A percentile compares a stretch with the other conserved stretches of the same genome.
These are phyloP conservation scores for Telmatochromis sp. DNA, from an alignment of 2,113 vertebrate species.

Conservation along the genomic window DNA sequence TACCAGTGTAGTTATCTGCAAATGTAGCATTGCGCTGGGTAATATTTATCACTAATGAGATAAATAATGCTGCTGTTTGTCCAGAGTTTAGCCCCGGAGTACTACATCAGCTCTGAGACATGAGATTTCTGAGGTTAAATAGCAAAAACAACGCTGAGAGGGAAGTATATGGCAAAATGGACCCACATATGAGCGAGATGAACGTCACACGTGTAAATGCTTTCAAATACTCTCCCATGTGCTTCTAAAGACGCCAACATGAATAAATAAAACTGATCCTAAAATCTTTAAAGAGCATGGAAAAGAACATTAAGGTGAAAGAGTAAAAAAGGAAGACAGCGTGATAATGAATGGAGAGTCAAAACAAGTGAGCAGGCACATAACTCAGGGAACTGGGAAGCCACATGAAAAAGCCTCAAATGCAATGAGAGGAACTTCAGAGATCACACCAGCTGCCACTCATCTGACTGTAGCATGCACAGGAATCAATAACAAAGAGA, in stretches of 20 bases:
- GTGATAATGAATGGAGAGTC: not conserved
- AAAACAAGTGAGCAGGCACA: not conserved
- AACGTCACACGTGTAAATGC: not conserved
- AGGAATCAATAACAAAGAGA: not conserved
- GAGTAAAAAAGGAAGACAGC: not conserved
- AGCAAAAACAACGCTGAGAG: not conserved
- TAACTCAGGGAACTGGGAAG: not conserved
- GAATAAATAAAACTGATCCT: not conserved
- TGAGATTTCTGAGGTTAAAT: slow-evolving; percentile 8
- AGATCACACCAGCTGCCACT: slow-evolving; percentile 5
- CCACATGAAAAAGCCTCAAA: not conserved
- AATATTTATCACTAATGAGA: slow-evolving; percentile 60
- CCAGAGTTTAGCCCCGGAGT: slow-evolving; percentile 13
- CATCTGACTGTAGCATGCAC: not conserved
- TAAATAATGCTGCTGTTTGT: slow-evolving; percentile 51
- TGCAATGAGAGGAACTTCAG: not conserved
- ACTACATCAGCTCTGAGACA: not conserved
- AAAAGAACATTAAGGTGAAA: not conserved
- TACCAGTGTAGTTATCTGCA: slow-evolving; percentile 39
- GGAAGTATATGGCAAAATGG: not conserved
- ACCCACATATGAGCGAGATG: not conserved
- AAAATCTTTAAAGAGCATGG: not conserved
- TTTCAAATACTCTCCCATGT: not conserved
- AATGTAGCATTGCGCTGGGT: slow-evolving; percentile 19
- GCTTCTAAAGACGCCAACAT: not conserved